A percentile compares a stretch with the other conserved stretches of the same genome.
Conservation (phyloP, 2,113 vertebrate genomes). For the Mohoua ochrocephala region DNA sequence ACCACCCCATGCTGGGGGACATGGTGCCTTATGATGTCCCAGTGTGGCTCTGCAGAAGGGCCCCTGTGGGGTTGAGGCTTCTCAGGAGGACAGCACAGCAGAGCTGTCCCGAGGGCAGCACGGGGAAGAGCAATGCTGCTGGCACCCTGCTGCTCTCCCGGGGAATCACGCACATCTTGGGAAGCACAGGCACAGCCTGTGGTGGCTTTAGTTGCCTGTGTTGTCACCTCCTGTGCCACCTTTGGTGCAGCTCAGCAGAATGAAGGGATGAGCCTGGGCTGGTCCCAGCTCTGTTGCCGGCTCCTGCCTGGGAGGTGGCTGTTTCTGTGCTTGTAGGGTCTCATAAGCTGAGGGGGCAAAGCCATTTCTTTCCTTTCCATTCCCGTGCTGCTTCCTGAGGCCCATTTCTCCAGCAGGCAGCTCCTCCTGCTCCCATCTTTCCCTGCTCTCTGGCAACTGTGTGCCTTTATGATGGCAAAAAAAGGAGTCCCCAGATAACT, state of each 20-base stretch:
- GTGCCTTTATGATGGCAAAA: neutral
- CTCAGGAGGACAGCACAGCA: neutral
- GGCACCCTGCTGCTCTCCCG: accelerated
- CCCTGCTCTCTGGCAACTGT: neutral
- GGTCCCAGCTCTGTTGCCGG: neutral
- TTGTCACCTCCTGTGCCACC: neutral
- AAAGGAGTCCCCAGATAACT: constrained; percentile 55
- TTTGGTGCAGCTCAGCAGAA: neutral
- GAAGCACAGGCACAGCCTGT: neutral
- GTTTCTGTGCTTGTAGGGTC: neutral
- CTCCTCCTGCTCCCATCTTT: neutral
- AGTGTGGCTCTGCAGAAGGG: neutral
- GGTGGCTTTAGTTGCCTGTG: neutral
- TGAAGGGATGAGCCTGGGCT: neutral
- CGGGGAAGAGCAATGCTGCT: neutral
- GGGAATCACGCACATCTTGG: neutral
- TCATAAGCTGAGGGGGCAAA: neutral
- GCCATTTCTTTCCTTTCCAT: neutral
- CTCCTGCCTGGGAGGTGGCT: neutral
- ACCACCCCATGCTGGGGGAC: neutral
- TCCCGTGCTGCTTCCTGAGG: neutral
- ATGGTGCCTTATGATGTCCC: accelerated
- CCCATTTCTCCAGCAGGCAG: neutral
- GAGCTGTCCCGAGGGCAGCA: neutral
- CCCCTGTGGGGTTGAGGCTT: neutral